Percentiles rank a stretch among this genome's conserved stretches.
These are phyloP conservation scores for Holothuria scabra DNA, from an alignment of 53 echinoderm and acorn worm species.

Conservation along the genomic window DNA sequence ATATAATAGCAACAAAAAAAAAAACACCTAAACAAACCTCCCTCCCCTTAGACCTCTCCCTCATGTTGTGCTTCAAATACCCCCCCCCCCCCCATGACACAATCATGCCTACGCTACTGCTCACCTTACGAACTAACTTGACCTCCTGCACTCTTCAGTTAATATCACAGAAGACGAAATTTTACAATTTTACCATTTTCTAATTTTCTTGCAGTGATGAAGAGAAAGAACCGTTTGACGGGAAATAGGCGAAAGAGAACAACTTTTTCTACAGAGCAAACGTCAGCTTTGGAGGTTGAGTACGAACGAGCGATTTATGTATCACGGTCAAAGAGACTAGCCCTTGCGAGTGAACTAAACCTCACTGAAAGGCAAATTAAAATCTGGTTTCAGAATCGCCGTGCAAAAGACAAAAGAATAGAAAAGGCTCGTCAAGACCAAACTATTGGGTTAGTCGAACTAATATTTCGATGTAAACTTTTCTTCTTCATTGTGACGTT, in stretches of 20 bases:
- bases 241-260: constrained; percentile 88
- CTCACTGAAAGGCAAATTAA: constrained; percentile 95
- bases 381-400: constrained; percentile 97
- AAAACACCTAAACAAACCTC: too few relatives aligned
- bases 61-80: too few relatives aligned
- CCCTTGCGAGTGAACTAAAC: constrained; percentile 79
- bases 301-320: constrained; percentile 92
- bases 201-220: constrained; percentile 60
- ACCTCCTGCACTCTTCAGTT: too few relatives aligned
- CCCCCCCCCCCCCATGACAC: too few relatives aligned
- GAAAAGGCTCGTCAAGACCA: constrained; percentile 98
- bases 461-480: too few relatives aligned
- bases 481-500: too few relatives aligned
- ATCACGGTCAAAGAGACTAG: constrained; percentile 82
- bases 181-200: too few relatives aligned
- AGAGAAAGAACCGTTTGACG: constrained; percentile 78
- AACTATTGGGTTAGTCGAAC: constrained; percentile 74
- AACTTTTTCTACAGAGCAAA: constrained; percentile 96
- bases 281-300: constrained; percentile 86
- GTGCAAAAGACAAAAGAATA: constrained; percentile 95
- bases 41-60: too few relatives aligned
- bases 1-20: too few relatives aligned
- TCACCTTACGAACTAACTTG: too few relatives aligned
- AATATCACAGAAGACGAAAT: too few relatives aligned
- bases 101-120: too few relatives aligned